Conservation (phyloP, 2,113 vertebrate genomes). For the Stomatorhinus ivindoensis region DNA sequence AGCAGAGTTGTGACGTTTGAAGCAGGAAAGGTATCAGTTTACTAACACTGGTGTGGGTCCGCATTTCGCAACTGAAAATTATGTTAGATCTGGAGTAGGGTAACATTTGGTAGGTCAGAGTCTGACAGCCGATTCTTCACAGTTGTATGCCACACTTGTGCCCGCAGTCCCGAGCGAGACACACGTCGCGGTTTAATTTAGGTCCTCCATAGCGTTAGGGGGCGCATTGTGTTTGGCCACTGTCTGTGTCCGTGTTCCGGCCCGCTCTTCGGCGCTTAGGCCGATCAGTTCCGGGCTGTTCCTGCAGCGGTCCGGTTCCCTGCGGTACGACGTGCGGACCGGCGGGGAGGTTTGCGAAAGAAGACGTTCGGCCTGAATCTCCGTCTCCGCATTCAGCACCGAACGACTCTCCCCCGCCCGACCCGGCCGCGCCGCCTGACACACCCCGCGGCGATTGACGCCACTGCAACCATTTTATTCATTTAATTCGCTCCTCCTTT, state of each 20-base stretch:
- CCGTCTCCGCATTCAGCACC: not conserved
- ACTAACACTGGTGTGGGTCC: not conserved
- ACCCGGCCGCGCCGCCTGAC: not conserved
- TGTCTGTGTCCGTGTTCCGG: not conserved
- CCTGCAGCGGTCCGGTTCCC: not conserved
- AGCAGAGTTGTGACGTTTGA: not conserved
- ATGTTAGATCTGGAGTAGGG: not conserved
- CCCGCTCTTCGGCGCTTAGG: not conserved
- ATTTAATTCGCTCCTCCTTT: not conserved
- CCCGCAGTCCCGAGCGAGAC: not conserved
- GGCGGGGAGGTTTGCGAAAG: not conserved
- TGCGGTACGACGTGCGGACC: conserved; percentile 1
- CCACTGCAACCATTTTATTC: not conserved
- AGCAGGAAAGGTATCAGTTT: not conserved
- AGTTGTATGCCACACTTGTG: not conserved
- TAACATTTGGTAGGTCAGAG: not conserved
- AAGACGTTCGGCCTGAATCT: not conserved
- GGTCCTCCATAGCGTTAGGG: not conserved
- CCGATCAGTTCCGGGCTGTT: conserved; percentile 4
- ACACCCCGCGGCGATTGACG: not conserved
- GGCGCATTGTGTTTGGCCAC: not conserved
- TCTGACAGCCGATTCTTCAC: not conserved
- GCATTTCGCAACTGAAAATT: not conserved
- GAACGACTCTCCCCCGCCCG: not conserved
- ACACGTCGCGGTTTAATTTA: not conserved